Conservation (phyloP, 2,113 vertebrate genomes). For the Redunca redunca region DNA sequence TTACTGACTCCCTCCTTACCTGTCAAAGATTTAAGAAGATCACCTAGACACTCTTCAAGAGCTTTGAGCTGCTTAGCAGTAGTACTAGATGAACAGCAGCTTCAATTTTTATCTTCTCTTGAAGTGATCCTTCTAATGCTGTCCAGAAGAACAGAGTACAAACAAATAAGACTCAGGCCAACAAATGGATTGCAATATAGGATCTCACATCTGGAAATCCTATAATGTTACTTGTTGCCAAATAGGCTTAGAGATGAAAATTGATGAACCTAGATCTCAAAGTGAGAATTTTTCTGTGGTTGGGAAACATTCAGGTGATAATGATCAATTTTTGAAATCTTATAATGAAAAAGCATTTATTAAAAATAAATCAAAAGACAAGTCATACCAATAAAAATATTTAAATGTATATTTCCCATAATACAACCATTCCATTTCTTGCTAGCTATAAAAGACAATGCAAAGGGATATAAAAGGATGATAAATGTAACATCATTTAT, state of each 20-base stretch:
- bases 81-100: constrained; percentile 54
- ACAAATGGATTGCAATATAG: constrained; percentile 2
- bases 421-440: background rate
- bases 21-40: constrained; percentile 59
- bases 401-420: background rate
- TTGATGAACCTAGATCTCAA: background rate
- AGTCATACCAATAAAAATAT: background rate
- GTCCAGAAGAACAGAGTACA: constrained; percentile 66
- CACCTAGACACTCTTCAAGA: constrained; percentile 62
- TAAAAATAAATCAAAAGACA: background rate
- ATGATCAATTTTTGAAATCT: background rate
- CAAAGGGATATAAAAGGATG: background rate
- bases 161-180: constrained; percentile 37
- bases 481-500: background rate
- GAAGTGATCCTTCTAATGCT: constrained; percentile 60
- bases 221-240: background rate
- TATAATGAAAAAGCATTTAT: background rate
- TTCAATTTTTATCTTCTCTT: constrained; percentile 65
- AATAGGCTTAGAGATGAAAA: constrained; percentile 4
- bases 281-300: background rate
- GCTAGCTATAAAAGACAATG: background rate
- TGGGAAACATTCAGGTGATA: background rate
- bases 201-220: background rate
- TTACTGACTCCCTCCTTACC: constrained; percentile 66
- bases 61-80: constrained; percentile 59